Evolutionary conservation across 1,140 invertebrate species (phyloP), one percentile per base, ranked within the genome.

Genomic region (Melipona quadrifasciata): DNA sequence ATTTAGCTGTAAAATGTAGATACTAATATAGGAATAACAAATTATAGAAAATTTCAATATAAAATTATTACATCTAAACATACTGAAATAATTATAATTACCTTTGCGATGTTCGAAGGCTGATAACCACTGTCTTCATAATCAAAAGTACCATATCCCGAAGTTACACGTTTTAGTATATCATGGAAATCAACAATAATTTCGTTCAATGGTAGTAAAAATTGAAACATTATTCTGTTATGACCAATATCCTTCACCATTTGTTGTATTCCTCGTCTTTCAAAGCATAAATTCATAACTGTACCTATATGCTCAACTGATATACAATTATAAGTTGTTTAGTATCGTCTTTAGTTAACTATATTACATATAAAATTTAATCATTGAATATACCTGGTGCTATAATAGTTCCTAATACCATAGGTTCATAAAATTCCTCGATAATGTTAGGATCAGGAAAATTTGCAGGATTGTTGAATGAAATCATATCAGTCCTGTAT

Each of bases 131-230:
- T 93, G 94, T 99, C 97, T 95, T 99, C 98, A 94, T 99, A 99
- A 95, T 99, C 99, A 95, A 99, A 99, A 94, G 98, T 99, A 17
- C 98, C 99, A 95, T 98, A 99, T 19, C 99, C 99, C 3, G 98
- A 99, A 27, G 97, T 97, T 21, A 98, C 89, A 34, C 97, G 97
- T 95, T 99, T 99, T 0, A 99, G 94, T 47, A 96, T 95, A 94
- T 99, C 99, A 94, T 99, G 99, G 94, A 99, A 99, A 92, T 99
- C 98, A 6, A 99, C 92, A 4, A 99, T 97, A 51, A 99, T 97
- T 96, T 99, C 99, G 93, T 97, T 98, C 5, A 99, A 93, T 16
- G 99, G 99, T 57, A 99, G 94, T 76, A 97, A 95, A 91, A 97
- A 98, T 89, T 97, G 97, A 89, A 99, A 91, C 92, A 99, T 95